Percentiles rank a stretch among this genome's conserved stretches.
Evolutionary conservation across 1,140 invertebrate genomes (phyloP).

Genomic region (Penaeus chinensis): DNA sequence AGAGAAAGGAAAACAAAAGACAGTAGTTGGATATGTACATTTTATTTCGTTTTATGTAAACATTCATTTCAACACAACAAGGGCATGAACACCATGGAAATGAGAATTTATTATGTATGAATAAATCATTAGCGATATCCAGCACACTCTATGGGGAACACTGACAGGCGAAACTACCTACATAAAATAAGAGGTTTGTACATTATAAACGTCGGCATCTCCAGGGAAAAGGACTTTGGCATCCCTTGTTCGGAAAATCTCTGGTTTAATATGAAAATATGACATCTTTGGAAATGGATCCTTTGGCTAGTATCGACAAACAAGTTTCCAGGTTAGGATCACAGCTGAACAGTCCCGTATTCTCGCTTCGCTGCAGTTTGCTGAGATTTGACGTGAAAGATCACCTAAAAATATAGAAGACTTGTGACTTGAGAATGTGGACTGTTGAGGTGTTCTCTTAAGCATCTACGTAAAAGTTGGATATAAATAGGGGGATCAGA

Average conservation of each 20-base stretch:
- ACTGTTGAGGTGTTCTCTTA: too few species aligned
- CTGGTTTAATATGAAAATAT: too few species aligned
- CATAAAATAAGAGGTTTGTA: constrained; percentile 26
- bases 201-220: constrained; percentile 16
- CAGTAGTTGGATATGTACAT: constrained; percentile 44
- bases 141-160: constrained; percentile 18
- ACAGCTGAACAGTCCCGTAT: constrained; percentile 7
- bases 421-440: too few species aligned
- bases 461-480: too few species aligned
- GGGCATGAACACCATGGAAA: constrained; percentile 29
- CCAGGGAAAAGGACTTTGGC: background rate
- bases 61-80: constrained; percentile 51
- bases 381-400: too few species aligned
- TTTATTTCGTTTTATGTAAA: constrained; percentile 56
- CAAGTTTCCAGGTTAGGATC: constrained; percentile 1
- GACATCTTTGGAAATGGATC: too few species aligned
- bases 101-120: constrained; percentile 19
- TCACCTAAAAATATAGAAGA: too few species aligned
- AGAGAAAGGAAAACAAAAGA: background rate
- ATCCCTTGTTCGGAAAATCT: too few species aligned
- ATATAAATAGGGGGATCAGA: too few species aligned
- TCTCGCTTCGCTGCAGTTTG: background rate
- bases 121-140: background rate
- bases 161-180: constrained; percentile 10
- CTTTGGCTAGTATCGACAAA: background rate